These are phyloP conservation scores for Sorex fumeus DNA, from an alignment of 2,113 vertebrate genomes.

Conservation along the genomic window DNA sequence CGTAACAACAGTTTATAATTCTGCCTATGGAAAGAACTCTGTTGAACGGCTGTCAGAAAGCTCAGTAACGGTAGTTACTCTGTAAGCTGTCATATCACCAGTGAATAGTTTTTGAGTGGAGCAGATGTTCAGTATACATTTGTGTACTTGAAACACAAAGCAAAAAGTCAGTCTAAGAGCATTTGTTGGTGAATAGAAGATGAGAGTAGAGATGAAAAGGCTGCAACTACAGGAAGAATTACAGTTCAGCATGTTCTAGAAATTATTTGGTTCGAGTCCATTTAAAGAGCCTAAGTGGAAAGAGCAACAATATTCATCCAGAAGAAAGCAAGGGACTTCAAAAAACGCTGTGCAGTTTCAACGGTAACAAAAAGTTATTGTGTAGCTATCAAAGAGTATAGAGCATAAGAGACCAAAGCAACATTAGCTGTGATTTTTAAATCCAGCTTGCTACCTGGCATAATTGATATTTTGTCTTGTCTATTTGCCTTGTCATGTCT, in stretches of 20 bases:
- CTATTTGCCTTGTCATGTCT: neutral
- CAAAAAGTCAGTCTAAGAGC: constrained; percentile 65
- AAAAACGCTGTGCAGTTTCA: neutral
- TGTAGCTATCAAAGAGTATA: neutral
- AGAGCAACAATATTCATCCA: neutral
- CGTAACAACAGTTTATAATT: constrained; percentile 51
- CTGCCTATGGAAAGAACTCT: constrained; percentile 18
- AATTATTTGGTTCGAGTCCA: constrained; percentile 47
- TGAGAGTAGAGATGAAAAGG: constrained; percentile 46
- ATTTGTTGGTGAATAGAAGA: constrained; percentile 60
- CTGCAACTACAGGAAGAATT: neutral
- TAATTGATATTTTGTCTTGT: neutral
- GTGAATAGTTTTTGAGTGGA: constrained; percentile 28
- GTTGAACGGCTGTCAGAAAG: constrained; percentile 46
- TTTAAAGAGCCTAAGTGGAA: constrained; percentile 49
- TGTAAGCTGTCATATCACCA: constrained; percentile 43
- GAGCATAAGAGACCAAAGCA: neutral
- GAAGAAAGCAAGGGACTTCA: neutral
- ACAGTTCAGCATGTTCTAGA: constrained; percentile 28
- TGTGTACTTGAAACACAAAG: constrained; percentile 64
- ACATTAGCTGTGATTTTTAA: constrained; percentile 36
- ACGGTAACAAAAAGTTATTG: constrained; percentile 15
- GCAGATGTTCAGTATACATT: constrained; percentile 49
- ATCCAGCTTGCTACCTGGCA: neutral
- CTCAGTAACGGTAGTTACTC: neutral